Base-by-base conservation (phyloP, 2,888 invertebrate species). In the Lithophane socia region DNA sequence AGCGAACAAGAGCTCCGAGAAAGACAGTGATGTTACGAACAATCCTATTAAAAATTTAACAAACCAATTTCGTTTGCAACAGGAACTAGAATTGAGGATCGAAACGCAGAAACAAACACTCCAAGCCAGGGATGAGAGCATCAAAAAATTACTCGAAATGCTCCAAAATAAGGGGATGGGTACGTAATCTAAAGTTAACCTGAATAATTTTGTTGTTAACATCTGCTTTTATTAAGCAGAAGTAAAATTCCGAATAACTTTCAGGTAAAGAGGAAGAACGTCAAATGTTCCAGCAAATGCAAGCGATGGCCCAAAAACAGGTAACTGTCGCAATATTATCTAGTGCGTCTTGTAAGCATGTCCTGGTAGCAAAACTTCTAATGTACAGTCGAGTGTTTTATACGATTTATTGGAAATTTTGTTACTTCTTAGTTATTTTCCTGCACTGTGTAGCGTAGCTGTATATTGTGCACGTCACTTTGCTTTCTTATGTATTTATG, bases 21-120 rank as follows among this genome's bases (percentile, higher is more conserved):
- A 73, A 66, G 67, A 78, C 67, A 78, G 61, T 79, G 71, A 68
- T 64, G 73, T 58, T 77, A 81, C 65, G 69, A 77, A 65, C 58
- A 79, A 80, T 67, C 58, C 64, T 75, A 49, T 82, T 76, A 64
- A 76, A 77, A 74, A 80, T 80, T 73, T 79, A 87, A 82, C 80
- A 79, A 82, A 60, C 76, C 66, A 82, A 83, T 87, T 88, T 85
- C 58, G 71, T 85, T 88, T 80, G 67, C 76, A 83, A 77, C 97
- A 99, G 98, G 99, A 99, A 97, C 97, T 99, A 96, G 99, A 99
- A 96, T 97, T 99, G 92, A 98, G 99, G 91, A 99, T 99, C 92
- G 99, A 99, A 95, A 99, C 99, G 54, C 99, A 99, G 96, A 99
- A 99, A 96, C 99, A 99, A 97, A 99, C 99, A 66, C 97, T 99